Evolutionary conservation across 1,140 invertebrate species (phyloP).

Genomic region (Bombus consobrinus): DNA sequence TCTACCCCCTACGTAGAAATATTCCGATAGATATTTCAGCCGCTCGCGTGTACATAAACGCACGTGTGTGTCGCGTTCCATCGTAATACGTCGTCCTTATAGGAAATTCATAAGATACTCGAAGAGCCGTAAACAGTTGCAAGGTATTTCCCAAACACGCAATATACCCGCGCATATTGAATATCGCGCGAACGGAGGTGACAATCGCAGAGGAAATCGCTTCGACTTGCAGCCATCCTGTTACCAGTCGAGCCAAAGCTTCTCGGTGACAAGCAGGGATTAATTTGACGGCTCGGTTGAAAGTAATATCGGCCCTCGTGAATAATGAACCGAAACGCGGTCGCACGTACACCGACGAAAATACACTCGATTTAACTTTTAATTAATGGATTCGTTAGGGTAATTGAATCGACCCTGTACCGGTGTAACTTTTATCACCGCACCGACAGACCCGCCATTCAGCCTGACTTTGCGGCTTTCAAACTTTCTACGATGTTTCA

Average conservation of each 20-base stretch:
- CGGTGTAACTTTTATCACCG: slow-evolving; percentile 22
- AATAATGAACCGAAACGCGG: slow-evolving; percentile 31
- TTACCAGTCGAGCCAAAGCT: background rate
- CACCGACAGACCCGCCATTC: background rate
- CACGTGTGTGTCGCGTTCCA: too few relatives aligned
- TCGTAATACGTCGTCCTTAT: background rate
- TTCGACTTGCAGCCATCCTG: background rate
- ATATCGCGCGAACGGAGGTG: slow-evolving; percentile 2
- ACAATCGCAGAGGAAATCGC: background rate
- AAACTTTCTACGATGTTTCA: background rate
- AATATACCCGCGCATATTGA: background rate
- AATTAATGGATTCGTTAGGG: slow-evolving; percentile 53
- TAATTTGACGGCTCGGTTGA: slow-evolving; percentile 19
- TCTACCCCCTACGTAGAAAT: background rate
- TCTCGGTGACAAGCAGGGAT: background rate
- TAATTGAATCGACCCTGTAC: slow-evolving; percentile 30
- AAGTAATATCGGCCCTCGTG: slow-evolving; percentile 28
- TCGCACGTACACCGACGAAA: background rate
- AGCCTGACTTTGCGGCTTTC: background rate
- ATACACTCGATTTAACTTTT: slow-evolving; percentile 55
- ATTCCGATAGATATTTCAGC: slow-evolving; percentile 11
- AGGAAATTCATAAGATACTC: slow-evolving; percentile 45
- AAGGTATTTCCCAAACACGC: slow-evolving; percentile 2
- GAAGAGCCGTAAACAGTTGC: slow-evolving; percentile 26
- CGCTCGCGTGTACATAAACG: background rate